Evolutionary conservation across 2,888 invertebrate genomes (phyloP), one percentile per base, ranked within the genome.

Genomic region (Eupithecia inturbata): DNA sequence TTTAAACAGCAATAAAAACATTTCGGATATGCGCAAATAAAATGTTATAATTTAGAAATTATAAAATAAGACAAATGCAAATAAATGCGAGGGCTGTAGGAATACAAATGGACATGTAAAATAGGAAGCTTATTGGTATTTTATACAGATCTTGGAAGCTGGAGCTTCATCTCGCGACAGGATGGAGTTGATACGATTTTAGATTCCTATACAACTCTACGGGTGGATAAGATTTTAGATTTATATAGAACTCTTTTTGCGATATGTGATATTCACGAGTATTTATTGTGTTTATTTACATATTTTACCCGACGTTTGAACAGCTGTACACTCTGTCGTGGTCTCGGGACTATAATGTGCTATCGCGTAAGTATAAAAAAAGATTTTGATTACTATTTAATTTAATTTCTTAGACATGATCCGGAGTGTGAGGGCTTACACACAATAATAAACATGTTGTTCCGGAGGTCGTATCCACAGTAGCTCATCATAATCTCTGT

Each of bases 111-210:
- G 76, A 73, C 80, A 82, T 85, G 86, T 83, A 85, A 86, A 87
- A 84, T 83, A 82, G 84, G 82, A 82, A 82, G 83, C 86, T 89
- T 90, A 91, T 91, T 90, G 87, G 85, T 89, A 90, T 91, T 90
- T 91, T 92, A 90, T 91, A 88, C 91, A 84, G 88, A 85, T 84
- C 77, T 74, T 79, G 69, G 71, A 75, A 71, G 78, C 76, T 70
- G 78, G 19, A 69, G 76, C 75, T 70, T 60, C 68, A 72, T 71
- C 73, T 75, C 71, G 67, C 10, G 70, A 49, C 53, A 45, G 22
- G 1, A 5, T 77, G 26, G 19, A 62, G 60, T 73, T 77, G 80
- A 77, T 74, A 74, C 12, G 74, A 26, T 26, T 66, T 22, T 3
- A 62, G 9, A 62, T 53, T 41, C 36, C 9, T 36, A 36, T 36